Evolutionary conservation across 23 tunicate genomes (phyloP).

Genomic region (Halocynthia roretzi): DNA sequence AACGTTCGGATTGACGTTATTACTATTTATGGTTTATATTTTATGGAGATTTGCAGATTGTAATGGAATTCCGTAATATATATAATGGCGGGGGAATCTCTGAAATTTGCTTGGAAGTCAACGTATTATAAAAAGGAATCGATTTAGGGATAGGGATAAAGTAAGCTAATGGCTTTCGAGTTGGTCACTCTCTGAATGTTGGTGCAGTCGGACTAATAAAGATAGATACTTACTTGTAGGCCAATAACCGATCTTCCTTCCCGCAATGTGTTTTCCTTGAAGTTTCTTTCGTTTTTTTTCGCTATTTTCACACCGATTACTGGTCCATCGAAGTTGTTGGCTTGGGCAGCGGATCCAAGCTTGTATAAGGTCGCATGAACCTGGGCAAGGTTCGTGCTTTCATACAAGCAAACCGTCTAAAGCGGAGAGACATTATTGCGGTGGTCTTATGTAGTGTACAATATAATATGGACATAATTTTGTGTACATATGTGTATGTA

Average conservation of each 20-base stretch:
- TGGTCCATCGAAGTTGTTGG: conserved; percentile 60
- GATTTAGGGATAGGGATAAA: too few relatives aligned
- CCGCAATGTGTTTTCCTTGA: conserved; percentile 45
- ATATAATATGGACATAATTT: neutral
- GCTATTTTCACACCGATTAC: conserved; percentile 84
- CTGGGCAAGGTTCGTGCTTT: conserved; percentile 76
- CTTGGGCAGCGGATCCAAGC: conserved; percentile 71
- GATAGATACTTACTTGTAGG: conserved; percentile 44
- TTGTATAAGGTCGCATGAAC: conserved; percentile 76
- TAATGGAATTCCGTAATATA: too few relatives aligned
- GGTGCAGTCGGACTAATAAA: neutral
- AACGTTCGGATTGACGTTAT: too few relatives aligned
- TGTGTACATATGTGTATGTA: neutral
- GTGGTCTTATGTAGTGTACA: neutral
- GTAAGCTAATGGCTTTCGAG: too few relatives aligned
- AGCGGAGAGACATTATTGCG: neutral
- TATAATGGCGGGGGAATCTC: too few relatives aligned
- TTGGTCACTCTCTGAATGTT: too few relatives aligned
- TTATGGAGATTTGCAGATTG: too few relatives aligned
- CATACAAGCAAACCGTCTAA: conserved; percentile 86
- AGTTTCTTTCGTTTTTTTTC: conserved; percentile 59
- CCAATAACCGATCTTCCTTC: conserved; percentile 78
- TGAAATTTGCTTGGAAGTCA: too few relatives aligned
- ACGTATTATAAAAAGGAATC: too few relatives aligned
- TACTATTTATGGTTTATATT: too few relatives aligned